phyloP scores from a whole-genome alignment of 2,888 invertebrate genomes.

The Embidobia sp. region DNA sequence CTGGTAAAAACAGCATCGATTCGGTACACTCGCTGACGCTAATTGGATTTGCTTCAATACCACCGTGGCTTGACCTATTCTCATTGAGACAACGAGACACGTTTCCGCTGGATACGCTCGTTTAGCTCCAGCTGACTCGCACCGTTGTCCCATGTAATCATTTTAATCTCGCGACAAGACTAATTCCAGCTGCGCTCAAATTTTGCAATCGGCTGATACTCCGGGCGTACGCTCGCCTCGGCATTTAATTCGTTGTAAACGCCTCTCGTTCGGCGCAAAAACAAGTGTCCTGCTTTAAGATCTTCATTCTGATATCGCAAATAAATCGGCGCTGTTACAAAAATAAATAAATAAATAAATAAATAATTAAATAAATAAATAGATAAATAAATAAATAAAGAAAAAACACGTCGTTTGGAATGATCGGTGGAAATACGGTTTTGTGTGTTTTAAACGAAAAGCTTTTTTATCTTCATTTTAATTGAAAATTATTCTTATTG shows the following conservation, averaged over 20 bases:
- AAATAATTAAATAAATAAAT: no score
- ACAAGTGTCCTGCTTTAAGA: neutral
- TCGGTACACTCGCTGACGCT: constrained; percentile 62
- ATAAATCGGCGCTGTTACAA: neutral
- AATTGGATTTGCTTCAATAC: constrained; percentile 73
- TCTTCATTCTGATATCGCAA: neutral
- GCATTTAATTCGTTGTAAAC: constrained; percentile 8
- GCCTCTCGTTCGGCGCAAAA: neutral
- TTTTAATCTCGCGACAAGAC: constrained; percentile 49
- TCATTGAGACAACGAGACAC: constrained; percentile 58
- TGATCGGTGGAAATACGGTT: no score
- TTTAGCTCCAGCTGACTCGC: constrained; percentile 44
- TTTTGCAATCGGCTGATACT: constrained; percentile 40
- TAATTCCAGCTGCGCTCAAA: constrained; percentile 38
- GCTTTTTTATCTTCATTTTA: no score
- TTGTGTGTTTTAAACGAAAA: no score
- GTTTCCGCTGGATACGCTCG: constrained; percentile 53
- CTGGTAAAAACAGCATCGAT: constrained; percentile 59
- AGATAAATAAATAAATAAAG: no score
- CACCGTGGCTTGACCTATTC: constrained; percentile 64
- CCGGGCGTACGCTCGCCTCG: constrained; percentile 4
- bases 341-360: no score
- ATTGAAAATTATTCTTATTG: no score
- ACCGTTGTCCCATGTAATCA: constrained; percentile 49
- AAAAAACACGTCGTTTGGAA: no score